These are phyloP conservation scores for Chloroclystis v-ata DNA, from an alignment of 2,888 invertebrate genomes.

Conservation along the genomic window DNA sequence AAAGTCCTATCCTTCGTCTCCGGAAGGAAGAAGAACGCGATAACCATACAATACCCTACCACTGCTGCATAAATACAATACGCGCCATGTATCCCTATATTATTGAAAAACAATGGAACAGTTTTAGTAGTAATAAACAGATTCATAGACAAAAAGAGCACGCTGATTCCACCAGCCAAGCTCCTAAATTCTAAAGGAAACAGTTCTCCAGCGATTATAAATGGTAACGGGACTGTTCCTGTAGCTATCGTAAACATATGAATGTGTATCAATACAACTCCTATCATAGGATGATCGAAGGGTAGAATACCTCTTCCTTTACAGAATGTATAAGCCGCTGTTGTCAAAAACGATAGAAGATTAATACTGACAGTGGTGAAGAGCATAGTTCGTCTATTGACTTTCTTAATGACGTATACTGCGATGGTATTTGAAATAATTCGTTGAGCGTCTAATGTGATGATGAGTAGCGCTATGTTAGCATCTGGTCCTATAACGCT, in stretches of 20 bases:
- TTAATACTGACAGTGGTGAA: conserved; percentile 50
- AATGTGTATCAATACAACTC: conserved; percentile 42
- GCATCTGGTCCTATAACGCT: conserved; percentile 45
- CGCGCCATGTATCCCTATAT: conserved; percentile 47
- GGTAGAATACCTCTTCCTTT: conserved; percentile 30
- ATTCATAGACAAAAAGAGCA: conserved; percentile 48
- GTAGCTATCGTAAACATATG: conserved; percentile 75
- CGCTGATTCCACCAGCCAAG: conserved; percentile 68
- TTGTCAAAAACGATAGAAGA: conserved; percentile 44
- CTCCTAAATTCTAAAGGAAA: conserved; percentile 80
- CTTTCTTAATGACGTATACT: conserved; percentile 55
- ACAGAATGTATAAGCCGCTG: conserved; percentile 51
- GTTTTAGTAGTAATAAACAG: conserved; percentile 54
- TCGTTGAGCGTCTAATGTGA: conserved; percentile 55
- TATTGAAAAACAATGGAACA: conserved; percentile 43
- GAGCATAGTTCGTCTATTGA: conserved; percentile 55
- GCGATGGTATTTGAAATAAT: conserved; percentile 53
- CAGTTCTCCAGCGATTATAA: conserved; percentile 83
- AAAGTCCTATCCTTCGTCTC: conserved; percentile 59
- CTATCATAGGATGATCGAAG: conserved; percentile 47
- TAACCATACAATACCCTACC: conserved; percentile 44
- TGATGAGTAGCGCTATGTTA: conserved; percentile 47
- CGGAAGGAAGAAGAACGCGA: conserved; percentile 50
- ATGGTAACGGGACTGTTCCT: conserved; percentile 81
- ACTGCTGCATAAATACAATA: conserved; percentile 49